Percentiles rank a stretch among this genome's conserved stretches.
phyloP scores from a whole-genome alignment of 2,888 invertebrate species.

The Aphodius granarius region DNA sequence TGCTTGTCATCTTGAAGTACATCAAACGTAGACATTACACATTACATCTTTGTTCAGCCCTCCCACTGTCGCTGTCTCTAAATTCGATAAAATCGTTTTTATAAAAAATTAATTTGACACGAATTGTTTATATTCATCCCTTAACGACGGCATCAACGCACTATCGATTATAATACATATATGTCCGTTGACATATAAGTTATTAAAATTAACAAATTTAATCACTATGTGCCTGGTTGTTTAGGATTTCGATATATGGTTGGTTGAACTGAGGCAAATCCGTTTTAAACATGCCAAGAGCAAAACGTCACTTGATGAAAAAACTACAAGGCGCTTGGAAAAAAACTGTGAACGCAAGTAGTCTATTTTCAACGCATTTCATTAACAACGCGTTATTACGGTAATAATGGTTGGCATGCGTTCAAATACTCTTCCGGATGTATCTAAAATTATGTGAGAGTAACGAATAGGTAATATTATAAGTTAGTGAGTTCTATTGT shows the following conservation, averaged over 20 bases:
- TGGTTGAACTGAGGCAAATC: background rate
- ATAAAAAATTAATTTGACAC: too few relatives aligned
- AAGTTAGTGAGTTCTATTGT: too few relatives aligned
- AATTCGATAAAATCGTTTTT: too few relatives aligned
- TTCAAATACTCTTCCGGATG: background rate
- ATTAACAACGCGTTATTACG: background rate
- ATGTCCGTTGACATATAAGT: too few relatives aligned
- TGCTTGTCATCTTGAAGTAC: background rate
- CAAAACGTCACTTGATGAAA: background rate
- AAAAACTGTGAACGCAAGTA: background rate
- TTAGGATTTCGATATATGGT: background rate
- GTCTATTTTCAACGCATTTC: background rate
- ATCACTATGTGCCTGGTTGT: too few relatives aligned
- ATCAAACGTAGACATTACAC: background rate
- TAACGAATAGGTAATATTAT: background rate
- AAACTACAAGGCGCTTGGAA: background rate
- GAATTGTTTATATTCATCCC: too few relatives aligned
- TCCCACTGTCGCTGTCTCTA: too few relatives aligned
- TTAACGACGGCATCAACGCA: too few relatives aligned
- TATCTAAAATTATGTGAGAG: background rate
- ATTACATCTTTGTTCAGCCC: background rate
- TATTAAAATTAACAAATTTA: too few relatives aligned
- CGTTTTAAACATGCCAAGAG: background rate
- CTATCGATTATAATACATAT: too few relatives aligned
- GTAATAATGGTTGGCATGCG: background rate